phyloP scores from a whole-genome alignment of 1,140 invertebrate genomes.

The Trachymyrmex cornetzi region DNA sequence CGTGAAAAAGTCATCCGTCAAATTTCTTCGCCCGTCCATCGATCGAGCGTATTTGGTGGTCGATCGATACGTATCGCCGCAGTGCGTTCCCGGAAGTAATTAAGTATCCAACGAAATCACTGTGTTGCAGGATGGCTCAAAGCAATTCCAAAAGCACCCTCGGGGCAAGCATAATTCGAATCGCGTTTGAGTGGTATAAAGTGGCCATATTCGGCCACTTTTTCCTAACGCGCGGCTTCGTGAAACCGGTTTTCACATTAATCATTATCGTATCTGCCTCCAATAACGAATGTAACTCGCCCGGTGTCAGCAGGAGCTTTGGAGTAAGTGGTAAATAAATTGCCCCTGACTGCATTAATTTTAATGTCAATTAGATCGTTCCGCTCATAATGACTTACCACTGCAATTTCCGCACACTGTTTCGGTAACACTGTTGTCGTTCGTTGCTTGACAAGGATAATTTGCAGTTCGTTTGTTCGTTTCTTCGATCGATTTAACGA shows the following conservation, averaged over 20 bases:
- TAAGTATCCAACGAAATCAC: slow-evolving; percentile 69
- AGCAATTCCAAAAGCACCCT: slow-evolving; percentile 52
- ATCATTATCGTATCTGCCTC: slow-evolving; percentile 78
- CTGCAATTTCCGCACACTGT: slow-evolving; percentile 52
- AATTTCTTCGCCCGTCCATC: slow-evolving; percentile 44
- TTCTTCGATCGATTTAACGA: slow-evolving; percentile 19
- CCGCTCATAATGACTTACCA: slow-evolving; percentile 66
- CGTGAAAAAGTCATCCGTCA: slow-evolving; percentile 56
- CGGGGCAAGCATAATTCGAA: slow-evolving; percentile 67
- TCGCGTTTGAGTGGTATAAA: slow-evolving; percentile 64
- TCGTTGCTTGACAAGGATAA: slow-evolving; percentile 38
- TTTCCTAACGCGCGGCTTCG: slow-evolving; percentile 67
- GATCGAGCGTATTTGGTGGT: slow-evolving; percentile 50
- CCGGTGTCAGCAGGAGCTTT: slow-evolving; percentile 72
- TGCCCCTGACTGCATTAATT: slow-evolving; percentile 78
- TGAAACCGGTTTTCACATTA: slow-evolving; percentile 78
- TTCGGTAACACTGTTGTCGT: slow-evolving; percentile 47
- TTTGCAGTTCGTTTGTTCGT: slow-evolving; percentile 16
- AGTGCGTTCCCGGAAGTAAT: slow-evolving; percentile 63
- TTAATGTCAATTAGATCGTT: slow-evolving; percentile 76
- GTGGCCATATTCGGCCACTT: slow-evolving; percentile 73
- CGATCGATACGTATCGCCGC: slow-evolving; percentile 55
- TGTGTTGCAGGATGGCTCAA: slow-evolving; percentile 44
- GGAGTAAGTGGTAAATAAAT: slow-evolving; percentile 77
- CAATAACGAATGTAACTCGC: slow-evolving; percentile 74